Conservation (phyloP, 2,888 invertebrate species). For the Hymenopus coronatus region DNA sequence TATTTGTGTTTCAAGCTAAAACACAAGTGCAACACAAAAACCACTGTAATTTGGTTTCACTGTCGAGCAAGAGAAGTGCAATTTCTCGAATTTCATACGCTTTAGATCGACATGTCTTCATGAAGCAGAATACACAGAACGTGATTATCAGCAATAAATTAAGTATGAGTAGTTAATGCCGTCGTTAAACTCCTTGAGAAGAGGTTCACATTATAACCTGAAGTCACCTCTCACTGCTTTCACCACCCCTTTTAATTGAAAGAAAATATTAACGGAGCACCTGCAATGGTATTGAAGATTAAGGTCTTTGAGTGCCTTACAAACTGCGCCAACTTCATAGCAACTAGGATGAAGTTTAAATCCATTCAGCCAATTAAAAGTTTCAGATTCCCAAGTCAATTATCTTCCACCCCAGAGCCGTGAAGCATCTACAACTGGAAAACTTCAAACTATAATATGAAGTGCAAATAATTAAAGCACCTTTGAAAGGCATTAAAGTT, state of each 20-base stretch:
- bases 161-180: too few relatives aligned
- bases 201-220: too few relatives aligned
- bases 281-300: not conserved
- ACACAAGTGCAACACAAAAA: too few relatives aligned
- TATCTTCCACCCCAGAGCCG: not conserved
- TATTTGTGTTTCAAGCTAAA: too few relatives aligned
- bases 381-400: not conserved
- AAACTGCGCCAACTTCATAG: not conserved
- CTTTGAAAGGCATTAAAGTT: not conserved
- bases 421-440: not conserved
- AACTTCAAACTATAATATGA: not conserved
- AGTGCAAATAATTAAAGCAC: not conserved
- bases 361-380: not conserved
- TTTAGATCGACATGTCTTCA: too few relatives aligned
- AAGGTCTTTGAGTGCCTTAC: not conserved
- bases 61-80: too few relatives aligned
- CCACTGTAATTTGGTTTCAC: too few relatives aligned
- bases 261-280: not conserved
- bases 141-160: too few relatives aligned
- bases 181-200: too few relatives aligned
- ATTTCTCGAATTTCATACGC: too few relatives aligned
- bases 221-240: too few relatives aligned
- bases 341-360: not conserved
- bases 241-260: not conserved
- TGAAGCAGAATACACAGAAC: too few relatives aligned